Conservation (phyloP, 2,113 vertebrate species). For the Onychorhynchus coronatus region DNA sequence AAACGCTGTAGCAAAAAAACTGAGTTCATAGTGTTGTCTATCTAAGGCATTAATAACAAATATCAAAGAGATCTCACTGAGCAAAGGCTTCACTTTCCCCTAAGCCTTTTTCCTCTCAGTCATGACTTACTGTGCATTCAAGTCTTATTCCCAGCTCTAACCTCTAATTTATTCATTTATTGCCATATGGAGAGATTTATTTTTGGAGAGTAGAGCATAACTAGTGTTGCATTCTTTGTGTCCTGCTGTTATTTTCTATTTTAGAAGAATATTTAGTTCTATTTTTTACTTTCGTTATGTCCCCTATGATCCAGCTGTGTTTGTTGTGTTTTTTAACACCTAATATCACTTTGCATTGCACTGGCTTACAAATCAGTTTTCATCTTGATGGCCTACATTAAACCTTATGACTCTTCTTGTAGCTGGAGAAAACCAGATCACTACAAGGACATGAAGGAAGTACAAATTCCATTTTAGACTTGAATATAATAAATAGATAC, state of each 20-base stretch:
- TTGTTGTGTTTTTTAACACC: neutral
- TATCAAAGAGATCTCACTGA: neutral
- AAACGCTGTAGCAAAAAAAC: neutral
- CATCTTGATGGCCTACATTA: neutral
- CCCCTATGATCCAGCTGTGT: neutral
- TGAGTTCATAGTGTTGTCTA: too few relatives aligned
- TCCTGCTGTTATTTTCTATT: neutral
- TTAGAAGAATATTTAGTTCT: neutral
- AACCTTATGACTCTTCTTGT: neutral
- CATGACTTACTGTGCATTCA: neutral
- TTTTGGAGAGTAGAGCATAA: neutral
- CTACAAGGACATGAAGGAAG: neutral
- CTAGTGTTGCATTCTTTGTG: neutral
- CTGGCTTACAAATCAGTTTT: neutral
- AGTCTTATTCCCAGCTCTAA: neutral
- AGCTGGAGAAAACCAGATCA: constrained; percentile 30
- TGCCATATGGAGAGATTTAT: neutral
- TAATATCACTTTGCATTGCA: neutral
- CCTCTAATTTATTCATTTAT: neutral
- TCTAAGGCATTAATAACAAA: too few relatives aligned
- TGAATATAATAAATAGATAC: constrained; percentile 20
- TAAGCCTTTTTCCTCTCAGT: neutral
- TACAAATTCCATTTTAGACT: neutral
- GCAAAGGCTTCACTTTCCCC: neutral
- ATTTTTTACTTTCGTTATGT: neutral